Base-by-base conservation (phyloP, 2,113 vertebrate genomes). In the Ascaphus truei region DNA sequence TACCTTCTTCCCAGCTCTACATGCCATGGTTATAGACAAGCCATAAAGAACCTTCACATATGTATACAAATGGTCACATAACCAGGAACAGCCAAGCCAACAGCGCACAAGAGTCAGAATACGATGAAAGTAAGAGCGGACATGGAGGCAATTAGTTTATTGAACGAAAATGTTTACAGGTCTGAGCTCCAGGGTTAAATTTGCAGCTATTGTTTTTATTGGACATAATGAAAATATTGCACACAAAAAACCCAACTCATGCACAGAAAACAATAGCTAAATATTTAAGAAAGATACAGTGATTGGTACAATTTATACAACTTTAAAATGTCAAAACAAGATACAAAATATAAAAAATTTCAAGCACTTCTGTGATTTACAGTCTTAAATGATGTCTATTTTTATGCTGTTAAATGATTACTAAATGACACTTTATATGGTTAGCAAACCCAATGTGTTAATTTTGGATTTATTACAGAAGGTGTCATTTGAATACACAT, bases 391-490 rank as follows among this genome's bases (percentile, higher is more conserved):
- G 65, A 81, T 62, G 62, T 73, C 45, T 75, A 25, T 73, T 75
- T 22, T 81, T 74, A 76, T 80, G 71, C n/a, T n/a, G 66, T 34
- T 22, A 73, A 69, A 75, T 43, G 60, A 76, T 67, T 62, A 85
- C 74, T 82, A 85, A 84, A 77, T 79, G 82, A 84, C 75, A 78
- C 72, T 80, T 77, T 80, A 79, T 68, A 83, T 73, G 75, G 81
- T 76, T 81, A 82, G 73, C 72, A 81, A 83, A 84, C 82, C 76
- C 76, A 81, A 72, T 79, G 78, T 75, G 80, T 81, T 87, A 79
- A 43, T 27, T 80, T 84, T 87, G 85, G 85, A 84, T 81, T 85
- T 82, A 73, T 71, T 83, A 79, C 80, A 71, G 79, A 81, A 86
- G 82, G 82, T 84, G 84, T 80, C 69, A 79, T 81, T 68, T 85